Evolutionary conservation across 2,888 invertebrate genomes (phyloP).

Genomic region (Nephrotoma flavescens): DNA sequence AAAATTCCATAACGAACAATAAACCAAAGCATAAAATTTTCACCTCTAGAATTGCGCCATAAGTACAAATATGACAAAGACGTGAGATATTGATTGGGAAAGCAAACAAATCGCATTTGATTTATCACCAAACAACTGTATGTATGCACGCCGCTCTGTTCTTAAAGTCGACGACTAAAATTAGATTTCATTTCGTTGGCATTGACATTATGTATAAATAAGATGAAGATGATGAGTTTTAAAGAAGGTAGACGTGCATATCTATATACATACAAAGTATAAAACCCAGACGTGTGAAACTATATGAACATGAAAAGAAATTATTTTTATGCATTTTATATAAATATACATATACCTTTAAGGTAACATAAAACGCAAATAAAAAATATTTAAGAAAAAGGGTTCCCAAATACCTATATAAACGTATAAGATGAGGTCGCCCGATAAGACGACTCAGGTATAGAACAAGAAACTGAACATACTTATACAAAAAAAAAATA

Average conservation of each 20-base stretch:
- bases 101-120: not conserved
- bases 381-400: not conserved
- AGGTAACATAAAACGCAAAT: not conserved
- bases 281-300: not conserved
- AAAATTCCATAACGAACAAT: not conserved
- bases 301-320: not conserved
- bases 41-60: not conserved
- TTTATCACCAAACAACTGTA: not conserved
- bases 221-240: not conserved
- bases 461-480: no score
- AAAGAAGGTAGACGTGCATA: not conserved
- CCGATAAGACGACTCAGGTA: not conserved
- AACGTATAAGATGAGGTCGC: not conserved
- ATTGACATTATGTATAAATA: not conserved
- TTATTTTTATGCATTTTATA: not conserved
- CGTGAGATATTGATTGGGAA: not conserved
- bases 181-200: not conserved
- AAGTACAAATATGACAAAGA: not conserved
- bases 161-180: not conserved
- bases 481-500: constrained; percentile 2
- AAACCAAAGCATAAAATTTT: not conserved
- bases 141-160: not conserved
- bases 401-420: not conserved
- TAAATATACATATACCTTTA: not conserved
- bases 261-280: not conserved